phyloP scores from a whole-genome alignment of 2,888 invertebrate species.

The Cremastobaeus sp. region DNA sequence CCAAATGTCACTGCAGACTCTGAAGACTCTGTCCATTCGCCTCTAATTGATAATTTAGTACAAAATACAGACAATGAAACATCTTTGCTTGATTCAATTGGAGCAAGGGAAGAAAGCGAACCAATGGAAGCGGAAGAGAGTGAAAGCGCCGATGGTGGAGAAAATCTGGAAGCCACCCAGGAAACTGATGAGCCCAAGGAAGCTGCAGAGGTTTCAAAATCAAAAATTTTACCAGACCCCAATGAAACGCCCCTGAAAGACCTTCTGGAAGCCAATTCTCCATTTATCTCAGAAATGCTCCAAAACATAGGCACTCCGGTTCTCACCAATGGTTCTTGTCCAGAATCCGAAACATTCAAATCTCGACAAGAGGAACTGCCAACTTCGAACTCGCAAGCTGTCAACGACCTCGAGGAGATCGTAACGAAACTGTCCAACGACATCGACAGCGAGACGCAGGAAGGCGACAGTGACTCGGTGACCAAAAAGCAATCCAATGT shows the following conservation, averaged over 20 bases:
- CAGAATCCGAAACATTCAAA: constrained; percentile 1
- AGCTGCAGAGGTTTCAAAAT: background rate
- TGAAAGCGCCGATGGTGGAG: background rate
- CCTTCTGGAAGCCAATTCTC: constrained; percentile 69
- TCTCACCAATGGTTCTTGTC: constrained; percentile 51
- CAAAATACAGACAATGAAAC: too few relatives aligned
- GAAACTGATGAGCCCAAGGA: background rate
- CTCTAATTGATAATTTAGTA: too few relatives aligned
- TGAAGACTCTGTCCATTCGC: too few relatives aligned
- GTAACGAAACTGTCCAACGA: constrained; percentile 64
- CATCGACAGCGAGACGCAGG: constrained; percentile 54
- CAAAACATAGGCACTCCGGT: constrained; percentile 58
- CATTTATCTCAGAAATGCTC: constrained; percentile 67
- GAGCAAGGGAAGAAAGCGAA: background rate
- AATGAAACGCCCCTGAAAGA: constrained; percentile 69
- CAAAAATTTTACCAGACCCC: constrained; percentile 58
- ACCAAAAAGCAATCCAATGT: constrained; percentile 16
- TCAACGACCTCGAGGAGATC: constrained; percentile 64
- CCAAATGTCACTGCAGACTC: background rate
- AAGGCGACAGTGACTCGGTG: constrained; percentile 30
- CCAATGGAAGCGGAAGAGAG: background rate
- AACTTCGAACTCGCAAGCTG: constrained; percentile 57
- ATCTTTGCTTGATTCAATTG: too few relatives aligned
- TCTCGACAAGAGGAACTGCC: background rate
- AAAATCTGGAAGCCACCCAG: background rate